A percentile compares a stretch with the other conserved stretches of the same genome.
phyloP scores from a whole-genome alignment of 2,888 invertebrate species.

The Heteromyza rotundicornis region DNA sequence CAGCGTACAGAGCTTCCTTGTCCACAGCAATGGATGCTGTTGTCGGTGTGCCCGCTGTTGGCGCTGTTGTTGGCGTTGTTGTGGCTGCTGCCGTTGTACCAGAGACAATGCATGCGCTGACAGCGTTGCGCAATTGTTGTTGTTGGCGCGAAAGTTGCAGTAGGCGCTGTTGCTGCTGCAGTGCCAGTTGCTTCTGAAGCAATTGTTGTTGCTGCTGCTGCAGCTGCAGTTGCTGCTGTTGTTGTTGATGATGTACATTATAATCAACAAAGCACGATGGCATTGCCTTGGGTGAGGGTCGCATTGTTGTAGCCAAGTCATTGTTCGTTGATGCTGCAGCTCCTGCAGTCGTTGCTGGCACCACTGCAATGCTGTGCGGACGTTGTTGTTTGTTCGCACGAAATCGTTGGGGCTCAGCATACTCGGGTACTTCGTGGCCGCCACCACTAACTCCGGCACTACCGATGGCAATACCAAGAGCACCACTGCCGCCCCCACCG shows the following conservation, averaged over 20 bases:
- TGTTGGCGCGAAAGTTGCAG: constrained; percentile 54
- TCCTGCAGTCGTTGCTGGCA: too few species aligned
- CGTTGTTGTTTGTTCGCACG: constrained; percentile 62
- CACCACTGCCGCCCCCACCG: constrained; percentile 8
- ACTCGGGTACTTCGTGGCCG: constrained; percentile 52
- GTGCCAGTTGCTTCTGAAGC: constrained; percentile 22
- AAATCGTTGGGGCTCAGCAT: constrained; percentile 56
- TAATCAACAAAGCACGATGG: constrained; percentile 52
- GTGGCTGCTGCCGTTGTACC: constrained; percentile 17
- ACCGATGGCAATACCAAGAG: neutral
- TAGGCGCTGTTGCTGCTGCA: constrained; percentile 48
- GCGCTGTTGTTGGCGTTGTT: constrained; percentile 19
- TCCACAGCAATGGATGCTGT: constrained; percentile 34
- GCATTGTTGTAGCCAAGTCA: constrained; percentile 8
- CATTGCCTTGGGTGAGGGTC: constrained; percentile 16
- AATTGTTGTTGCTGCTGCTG: constrained; percentile 39
- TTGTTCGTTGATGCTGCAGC: constrained; percentile 19
- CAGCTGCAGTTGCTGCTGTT: constrained; percentile 23
- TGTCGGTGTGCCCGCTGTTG: constrained; percentile 28
- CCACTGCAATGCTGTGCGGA: constrained; percentile 71
- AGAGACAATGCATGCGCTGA: constrained; percentile 35
- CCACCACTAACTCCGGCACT: neutral
- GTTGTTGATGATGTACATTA: too few species aligned
- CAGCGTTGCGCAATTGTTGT: constrained; percentile 52
- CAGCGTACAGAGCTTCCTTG: constrained; percentile 58